A percentile compares a stretch with the other conserved stretches of the same genome.
phyloP scores from a whole-genome alignment of 2,797 vertebrate genomes.

The Amazona finschi region DNA sequence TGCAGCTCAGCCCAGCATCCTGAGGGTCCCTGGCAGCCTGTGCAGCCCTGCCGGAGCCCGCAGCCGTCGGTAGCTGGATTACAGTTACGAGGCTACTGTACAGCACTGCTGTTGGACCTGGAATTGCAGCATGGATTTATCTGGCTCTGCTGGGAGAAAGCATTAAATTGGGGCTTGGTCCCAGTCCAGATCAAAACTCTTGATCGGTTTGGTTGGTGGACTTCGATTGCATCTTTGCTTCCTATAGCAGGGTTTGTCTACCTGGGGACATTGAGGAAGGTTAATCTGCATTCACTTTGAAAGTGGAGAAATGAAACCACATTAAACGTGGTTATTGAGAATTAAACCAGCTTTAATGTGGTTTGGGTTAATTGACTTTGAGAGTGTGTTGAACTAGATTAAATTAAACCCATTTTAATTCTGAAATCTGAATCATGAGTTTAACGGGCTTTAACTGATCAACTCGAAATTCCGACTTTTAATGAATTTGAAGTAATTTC shows the following conservation, averaged over 20 bases:
- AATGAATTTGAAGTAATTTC: conserved; percentile 5
- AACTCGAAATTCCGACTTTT: background rate
- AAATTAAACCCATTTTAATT: conserved; percentile 19
- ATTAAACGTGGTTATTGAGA: conserved; percentile 5
- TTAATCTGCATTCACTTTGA: conserved; percentile 15
- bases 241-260: background rate
- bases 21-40: background rate
- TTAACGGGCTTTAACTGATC: background rate
- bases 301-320: conserved; percentile 35
- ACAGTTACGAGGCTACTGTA: background rate
- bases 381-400: background rate
- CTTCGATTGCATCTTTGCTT: background rate
- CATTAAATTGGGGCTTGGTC: accelerated
- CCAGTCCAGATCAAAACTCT: background rate
- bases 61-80: background rate
- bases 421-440: background rate
- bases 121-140: background rate
- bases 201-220: background rate
- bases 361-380: conserved; percentile 1
- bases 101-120: background rate
- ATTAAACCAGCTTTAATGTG: conserved; percentile 27
- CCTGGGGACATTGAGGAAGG: background rate
- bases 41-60: accelerated
- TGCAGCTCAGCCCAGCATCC: background rate
- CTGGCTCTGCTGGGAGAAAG: background rate